Evolutionary conservation across 2,797 vertebrate species (phyloP).

Genomic region (Pteronotus mesoamericanus): DNA sequence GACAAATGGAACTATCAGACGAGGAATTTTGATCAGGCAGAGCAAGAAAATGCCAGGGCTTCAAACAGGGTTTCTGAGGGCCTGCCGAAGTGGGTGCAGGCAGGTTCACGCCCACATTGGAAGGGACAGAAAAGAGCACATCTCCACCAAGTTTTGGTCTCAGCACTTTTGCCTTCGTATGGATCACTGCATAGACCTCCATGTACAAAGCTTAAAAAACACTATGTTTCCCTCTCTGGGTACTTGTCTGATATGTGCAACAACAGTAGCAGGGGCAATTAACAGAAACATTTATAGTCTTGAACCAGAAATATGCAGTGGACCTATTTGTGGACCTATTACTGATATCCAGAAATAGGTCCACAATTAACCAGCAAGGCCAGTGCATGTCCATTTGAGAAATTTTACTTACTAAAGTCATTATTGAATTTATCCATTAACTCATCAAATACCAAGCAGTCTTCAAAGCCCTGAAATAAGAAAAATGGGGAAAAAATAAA

Average conservation of each 20-base stretch:
- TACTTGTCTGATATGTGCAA: background rate
- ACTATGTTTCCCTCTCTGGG: background rate
- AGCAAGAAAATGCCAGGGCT: background rate
- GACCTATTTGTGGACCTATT: too few species aligned
- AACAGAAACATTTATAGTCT: background rate
- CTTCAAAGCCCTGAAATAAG: conserved; percentile 93
- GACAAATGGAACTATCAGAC: background rate
- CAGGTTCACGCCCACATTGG: too few species aligned
- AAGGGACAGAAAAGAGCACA: background rate
- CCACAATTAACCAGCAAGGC: background rate
- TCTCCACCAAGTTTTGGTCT: background rate
- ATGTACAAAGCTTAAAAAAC: background rate
- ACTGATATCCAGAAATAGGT: background rate
- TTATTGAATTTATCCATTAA: conserved; percentile 91
- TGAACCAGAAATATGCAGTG: background rate
- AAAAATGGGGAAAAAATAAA: background rate
- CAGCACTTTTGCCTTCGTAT: background rate
- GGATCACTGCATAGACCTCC: background rate
- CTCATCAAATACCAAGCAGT: conserved; percentile 96
- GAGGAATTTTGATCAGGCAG: background rate
- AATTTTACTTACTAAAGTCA: conserved; percentile 89
- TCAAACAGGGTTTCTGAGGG: background rate
- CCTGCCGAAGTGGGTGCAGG: too few species aligned
- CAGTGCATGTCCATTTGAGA: background rate
- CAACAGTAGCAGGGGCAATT: background rate